Evolutionary conservation across 2,888 invertebrate species (phyloP), one percentile per base, ranked within the genome.

Genomic region (Drosophila putrida): DNA sequence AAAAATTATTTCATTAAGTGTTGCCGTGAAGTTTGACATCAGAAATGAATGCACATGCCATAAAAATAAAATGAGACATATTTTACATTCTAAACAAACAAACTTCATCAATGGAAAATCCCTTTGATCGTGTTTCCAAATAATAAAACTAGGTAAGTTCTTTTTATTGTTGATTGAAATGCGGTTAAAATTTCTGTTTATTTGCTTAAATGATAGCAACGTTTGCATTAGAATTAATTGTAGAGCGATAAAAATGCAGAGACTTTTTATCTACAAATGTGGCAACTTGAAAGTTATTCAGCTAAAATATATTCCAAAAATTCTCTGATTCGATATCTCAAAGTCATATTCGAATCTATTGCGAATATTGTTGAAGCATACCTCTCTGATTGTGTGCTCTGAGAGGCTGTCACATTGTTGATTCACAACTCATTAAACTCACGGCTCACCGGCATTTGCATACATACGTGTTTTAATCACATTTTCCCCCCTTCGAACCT

Each of bases 21-120:
- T 88, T 77, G 73, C 84, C 68, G 70, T 80, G 89, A 83, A 77
- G 81, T 87, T 84, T 86, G 89, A 89, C 83, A 83, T 65, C 67
- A 53, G 47, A 71, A 80, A 70, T 80, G 46, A 75, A 86, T 86
- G 87, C 79, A 85, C 39, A 50, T 57, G 46, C 59, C 65, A 67
- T 53, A 33, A 28, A 38, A 25, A 11, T n/a, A 9, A 58, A 31
- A 39, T 2, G 3, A 4, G 4, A 39, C 28, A 28, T 1, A 28
- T 33, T 31, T 10, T 10, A 36, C 11, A 57, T 47, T 46, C 57
- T 35, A 57, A 55, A 27, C 35, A 39, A 53, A 33, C 13, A 27
- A 13, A 33, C 28, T 5, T 49, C 3, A 49, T 15, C 31, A 36
- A 44, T 35, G 35, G 27, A 41, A 44, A 44, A 35, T 44, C 33